Evolutionary conservation across 2,113 vertebrate genomes (phyloP), one percentile per base, ranked within the genome.

Genomic region (Tretioscincus oriximinensis): DNA sequence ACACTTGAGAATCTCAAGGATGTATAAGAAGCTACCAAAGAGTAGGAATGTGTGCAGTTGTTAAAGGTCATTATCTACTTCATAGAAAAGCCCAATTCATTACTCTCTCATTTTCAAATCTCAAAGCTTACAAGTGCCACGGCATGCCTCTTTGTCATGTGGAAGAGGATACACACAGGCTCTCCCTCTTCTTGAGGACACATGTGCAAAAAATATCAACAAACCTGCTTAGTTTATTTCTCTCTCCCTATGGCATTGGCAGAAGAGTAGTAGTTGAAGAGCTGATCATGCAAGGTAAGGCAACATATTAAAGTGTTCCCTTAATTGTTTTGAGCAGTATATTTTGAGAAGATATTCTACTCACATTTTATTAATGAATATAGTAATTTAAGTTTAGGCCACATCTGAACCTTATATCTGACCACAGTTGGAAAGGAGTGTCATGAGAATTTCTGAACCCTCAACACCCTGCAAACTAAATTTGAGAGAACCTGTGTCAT

Each of bases 11-110:
- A 78, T 83, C 85, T 83, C 84, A 54, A 78, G 73, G 61, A 77
- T 77, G 75, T 76, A 72, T 73, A 67, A 72, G 64, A 74, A 85
- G n/a, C 71, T 87, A 69, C 0, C 76, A 71, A 79, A 10, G 11
- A 89, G 82, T 45, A 74, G 11, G 4, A 80, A 71, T 81, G 81
- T 67, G 72, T 77, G 26, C 61, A 81, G 83, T 58, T 73, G 77
- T 76, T 88, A 69, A 90, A 92, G 85, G 81, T 60, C 82, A 77
- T 83, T 78, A 83, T 60, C 71, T 87, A 47, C 77, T 82, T 80
- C 78, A 79, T 81, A 80, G 83, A 75, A 86, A 70, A 51, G 31
- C 61, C 76, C 81, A 22, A 18, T 76, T 91, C 81, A 80, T 87
- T 84, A 7, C 49, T 79, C 78, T 58, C 45, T 1, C 0, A 78